phyloP scores from a whole-genome alignment of 1,140 invertebrate species.

The Ostrea edulis region DNA sequence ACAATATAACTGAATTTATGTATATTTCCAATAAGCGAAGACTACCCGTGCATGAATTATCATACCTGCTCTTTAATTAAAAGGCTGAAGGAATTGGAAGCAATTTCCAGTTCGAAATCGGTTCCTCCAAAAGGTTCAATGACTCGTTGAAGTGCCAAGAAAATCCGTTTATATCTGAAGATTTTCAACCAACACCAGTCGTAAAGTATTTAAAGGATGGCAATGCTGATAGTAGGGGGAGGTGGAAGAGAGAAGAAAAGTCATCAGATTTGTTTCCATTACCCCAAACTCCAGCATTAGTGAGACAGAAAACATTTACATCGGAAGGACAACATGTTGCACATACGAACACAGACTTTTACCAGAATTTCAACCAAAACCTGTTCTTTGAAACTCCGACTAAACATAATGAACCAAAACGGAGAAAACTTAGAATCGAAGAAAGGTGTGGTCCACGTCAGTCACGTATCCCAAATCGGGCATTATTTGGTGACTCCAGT shows the following conservation, averaged over 20 bases:
- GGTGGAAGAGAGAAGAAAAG: not conserved
- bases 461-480: not conserved
- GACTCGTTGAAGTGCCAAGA: not conserved
- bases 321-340: not conserved
- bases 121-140: not conserved
- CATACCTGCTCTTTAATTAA: too few species aligned
- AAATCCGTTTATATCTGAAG: conserved; percentile 43
- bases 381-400: conserved; percentile 15
- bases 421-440: not conserved
- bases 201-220: conserved; percentile 26
- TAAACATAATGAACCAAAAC: not conserved
- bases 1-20: too few species aligned
- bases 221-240: not conserved
- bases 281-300: not conserved
- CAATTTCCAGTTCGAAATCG: not conserved
- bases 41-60: too few species aligned
- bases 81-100: not conserved
- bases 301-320: not conserved
- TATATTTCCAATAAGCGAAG: too few species aligned
- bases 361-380: not conserved
- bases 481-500: not conserved
- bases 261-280: not conserved
- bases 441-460: not conserved
- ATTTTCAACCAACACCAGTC: conserved; percentile 53
- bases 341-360: not conserved